Conservation (phyloP, 2,888 invertebrate species). For the Sabatieria punctata region DNA sequence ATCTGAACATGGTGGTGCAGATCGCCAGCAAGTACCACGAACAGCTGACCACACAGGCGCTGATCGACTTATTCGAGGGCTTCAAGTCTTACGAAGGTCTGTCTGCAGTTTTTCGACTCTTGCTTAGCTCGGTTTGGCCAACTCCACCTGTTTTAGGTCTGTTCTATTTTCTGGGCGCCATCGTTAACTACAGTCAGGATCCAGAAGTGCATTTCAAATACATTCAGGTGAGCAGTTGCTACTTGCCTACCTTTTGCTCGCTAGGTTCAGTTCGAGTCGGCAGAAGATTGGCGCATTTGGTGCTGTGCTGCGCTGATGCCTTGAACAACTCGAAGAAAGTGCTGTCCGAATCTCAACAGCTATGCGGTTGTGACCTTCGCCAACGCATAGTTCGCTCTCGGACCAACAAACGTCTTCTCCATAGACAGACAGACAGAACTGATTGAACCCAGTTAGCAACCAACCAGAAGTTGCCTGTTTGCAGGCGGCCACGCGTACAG, state of each 20-base stretch:
- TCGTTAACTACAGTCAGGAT: constrained; percentile 98
- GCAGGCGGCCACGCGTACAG: constrained; percentile 93
- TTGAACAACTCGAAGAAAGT: too few species aligned
- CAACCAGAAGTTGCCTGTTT: too few species aligned
- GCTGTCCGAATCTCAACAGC: too few species aligned
- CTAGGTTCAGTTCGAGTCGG: too few species aligned
- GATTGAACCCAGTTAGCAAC: too few species aligned
- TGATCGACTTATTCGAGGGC: constrained; percentile 94
- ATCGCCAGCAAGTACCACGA: constrained; percentile 99
- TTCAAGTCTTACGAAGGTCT: constrained; percentile 89
- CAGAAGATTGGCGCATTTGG: too few species aligned
- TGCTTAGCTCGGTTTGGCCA: neutral
- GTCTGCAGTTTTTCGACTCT: neutral
- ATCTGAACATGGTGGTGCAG: constrained; percentile 65
- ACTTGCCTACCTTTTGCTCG: too few species aligned
- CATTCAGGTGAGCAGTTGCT: constrained; percentile 59
- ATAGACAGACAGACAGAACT: too few species aligned
- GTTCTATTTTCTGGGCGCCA: constrained; percentile 98
- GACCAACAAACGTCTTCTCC: too few species aligned
- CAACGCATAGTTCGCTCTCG: too few species aligned
- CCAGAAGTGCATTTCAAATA: constrained; percentile 99
- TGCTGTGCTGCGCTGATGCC: too few species aligned
- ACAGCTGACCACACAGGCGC: constrained; percentile 78
- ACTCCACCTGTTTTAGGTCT: constrained; percentile 43
- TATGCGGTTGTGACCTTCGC: too few species aligned